A percentile compares a stretch with the other conserved stretches of the same genome.
phyloP scores from a whole-genome alignment of 1,140 invertebrate genomes.

The Wiebesia pumilae region DNA sequence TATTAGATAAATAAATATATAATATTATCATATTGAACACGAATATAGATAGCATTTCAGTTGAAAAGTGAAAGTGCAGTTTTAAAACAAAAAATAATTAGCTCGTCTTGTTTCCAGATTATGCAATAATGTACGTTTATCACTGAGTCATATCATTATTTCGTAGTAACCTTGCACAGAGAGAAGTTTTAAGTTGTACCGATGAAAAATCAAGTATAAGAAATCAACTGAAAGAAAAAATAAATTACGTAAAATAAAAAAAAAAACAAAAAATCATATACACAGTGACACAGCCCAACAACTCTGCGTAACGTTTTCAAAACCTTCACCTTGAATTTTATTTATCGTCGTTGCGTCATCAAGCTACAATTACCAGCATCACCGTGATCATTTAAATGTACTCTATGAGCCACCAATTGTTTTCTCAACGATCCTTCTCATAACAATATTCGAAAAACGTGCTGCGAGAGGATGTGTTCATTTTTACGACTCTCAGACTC shows the following conservation, averaged over 20 bases:
- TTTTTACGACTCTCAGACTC: background rate
- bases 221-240: background rate
- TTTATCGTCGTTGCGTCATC: constrained; percentile 37
- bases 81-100: background rate
- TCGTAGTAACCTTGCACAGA: background rate
- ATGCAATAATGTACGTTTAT: background rate
- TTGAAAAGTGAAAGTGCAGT: background rate
- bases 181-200: background rate
- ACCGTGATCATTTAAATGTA: constrained; percentile 19
- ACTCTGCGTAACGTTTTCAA: background rate
- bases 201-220: background rate
- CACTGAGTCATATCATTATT: background rate
- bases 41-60: background rate
- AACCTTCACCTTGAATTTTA: constrained; percentile 42
- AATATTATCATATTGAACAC: too few species aligned
- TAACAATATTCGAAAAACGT: background rate
- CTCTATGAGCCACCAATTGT: background rate
- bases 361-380: constrained; percentile 6
- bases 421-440: background rate
- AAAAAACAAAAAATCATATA: background rate
- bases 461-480: background rate
- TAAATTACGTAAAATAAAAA: background rate
- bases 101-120: background rate
- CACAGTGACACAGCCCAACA: background rate
- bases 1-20: too few species aligned